Base-by-base conservation (phyloP, 2,797 vertebrate species). In the Bufotes viridis region DNA sequence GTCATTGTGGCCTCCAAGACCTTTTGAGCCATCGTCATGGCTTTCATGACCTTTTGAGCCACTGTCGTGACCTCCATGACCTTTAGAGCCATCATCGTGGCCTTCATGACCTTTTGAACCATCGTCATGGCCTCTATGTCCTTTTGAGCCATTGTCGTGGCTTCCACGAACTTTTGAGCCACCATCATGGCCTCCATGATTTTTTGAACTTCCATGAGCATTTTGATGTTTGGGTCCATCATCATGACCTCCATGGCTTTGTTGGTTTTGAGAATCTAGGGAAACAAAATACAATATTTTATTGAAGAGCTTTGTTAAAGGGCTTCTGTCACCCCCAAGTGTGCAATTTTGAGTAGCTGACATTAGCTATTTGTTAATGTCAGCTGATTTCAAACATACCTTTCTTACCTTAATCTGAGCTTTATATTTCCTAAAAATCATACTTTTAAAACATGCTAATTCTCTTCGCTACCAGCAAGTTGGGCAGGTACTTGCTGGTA, bases 171-270 rank as follows among this genome's bases (percentile, higher is more conserved):
- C 22, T 75, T 76, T 76, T 60, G 29, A n/a, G 10, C n/a, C 22
- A 49, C 17, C 55, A 53, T 22, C 78, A 55, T 60, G 24, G 13
- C 78, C 85, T 49, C 63, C 67, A 26, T 81, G 78, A 12, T 34
- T 34, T 26, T 80, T 74, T 51, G 72, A 76, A 24, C 15, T 17
- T 5, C 42, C 83, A 20, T 61, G 1, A 20, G 42, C 20, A 61
- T 18, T 20, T 24, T 65, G 63, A 24, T 18, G 22, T 65, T 65
- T 65, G 63, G 63, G 9, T 24, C 63, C 63, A 65, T 65, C 63
- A 65, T 65, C 34, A 24, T 76, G 58, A 57, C 61, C 84, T 78
- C 84, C 84, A 69, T 55, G 24, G 15, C 51, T 53, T 9, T 78
- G 69, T 84, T 75, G 82, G 7, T 75, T 15, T 1, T 7, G 15